phyloP scores from a whole-genome alignment of 2,888 invertebrate genomes.

The Andrena hattorfiana region DNA sequence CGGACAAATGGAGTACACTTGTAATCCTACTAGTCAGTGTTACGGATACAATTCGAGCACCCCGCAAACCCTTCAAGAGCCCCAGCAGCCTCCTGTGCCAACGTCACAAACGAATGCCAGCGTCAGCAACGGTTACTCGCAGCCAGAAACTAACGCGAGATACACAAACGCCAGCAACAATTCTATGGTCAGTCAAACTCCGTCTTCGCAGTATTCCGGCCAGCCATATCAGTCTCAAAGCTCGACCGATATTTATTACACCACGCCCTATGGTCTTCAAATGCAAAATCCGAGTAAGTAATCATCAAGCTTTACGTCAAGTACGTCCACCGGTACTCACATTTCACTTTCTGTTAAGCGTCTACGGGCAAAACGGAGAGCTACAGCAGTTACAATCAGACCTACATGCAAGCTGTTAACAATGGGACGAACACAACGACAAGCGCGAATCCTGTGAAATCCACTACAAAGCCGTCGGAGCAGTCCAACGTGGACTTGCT shows the following conservation, averaged over 20 bases:
- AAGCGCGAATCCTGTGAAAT: slow-evolving; percentile 69
- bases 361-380: slow-evolving; percentile 56
- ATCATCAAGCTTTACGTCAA: background rate
- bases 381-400: slow-evolving; percentile 73
- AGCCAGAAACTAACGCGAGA: slow-evolving; percentile 69
- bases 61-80: slow-evolving; percentile 52
- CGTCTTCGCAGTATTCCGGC: slow-evolving; percentile 76
- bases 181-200: slow-evolving; percentile 77
- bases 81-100: slow-evolving; percentile 20
- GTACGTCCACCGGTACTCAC: background rate
- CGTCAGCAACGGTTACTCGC: slow-evolving; percentile 32
- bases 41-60: slow-evolving; percentile 88
- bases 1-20: slow-evolving; percentile 88
- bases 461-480: slow-evolving; percentile 61
- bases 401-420: slow-evolving; percentile 81
- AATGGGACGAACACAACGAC: slow-evolving; percentile 72
- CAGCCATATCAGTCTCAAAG: slow-evolving; percentile 65
- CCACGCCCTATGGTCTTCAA: slow-evolving; percentile 74
- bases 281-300: slow-evolving; percentile 73
- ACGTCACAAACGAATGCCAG: slow-evolving; percentile 1
- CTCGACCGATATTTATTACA: slow-evolving; percentile 74
- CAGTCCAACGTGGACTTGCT: slow-evolving; percentile 89
- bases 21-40: slow-evolving; percentile 83
- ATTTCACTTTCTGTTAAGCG: slow-evolving; percentile 22
- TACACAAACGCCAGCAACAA: slow-evolving; percentile 80